These are phyloP conservation scores for Xestia sexstrigata DNA, from an alignment of 2,888 invertebrate species.

Conservation along the genomic window DNA sequence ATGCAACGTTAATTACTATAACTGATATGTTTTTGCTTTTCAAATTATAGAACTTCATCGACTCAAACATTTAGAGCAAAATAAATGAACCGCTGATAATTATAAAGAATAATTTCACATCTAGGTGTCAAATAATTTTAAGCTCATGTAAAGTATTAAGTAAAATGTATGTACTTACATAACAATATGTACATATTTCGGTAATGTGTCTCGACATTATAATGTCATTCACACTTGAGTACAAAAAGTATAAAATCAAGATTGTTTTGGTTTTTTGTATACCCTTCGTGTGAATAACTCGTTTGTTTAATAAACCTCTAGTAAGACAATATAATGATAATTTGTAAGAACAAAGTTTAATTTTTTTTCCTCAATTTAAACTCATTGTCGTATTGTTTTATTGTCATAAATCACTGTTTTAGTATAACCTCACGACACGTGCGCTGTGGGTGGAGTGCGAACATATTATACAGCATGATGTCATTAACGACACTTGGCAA, in stretches of 20 bases:
- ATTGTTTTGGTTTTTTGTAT: constrained; percentile 38
- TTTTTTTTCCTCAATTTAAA: constrained; percentile 38
- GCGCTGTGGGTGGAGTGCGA: constrained; percentile 85
- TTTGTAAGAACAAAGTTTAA: constrained; percentile 14
- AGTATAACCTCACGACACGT: constrained; percentile 79
- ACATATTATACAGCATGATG: constrained; percentile 84
- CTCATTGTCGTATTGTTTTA: constrained; percentile 47
- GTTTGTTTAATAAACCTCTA: constrained; percentile 8
- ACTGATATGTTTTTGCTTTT: not conserved
- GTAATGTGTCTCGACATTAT: constrained; percentile 10
- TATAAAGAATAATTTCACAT: not conserved
- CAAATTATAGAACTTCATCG: not conserved
- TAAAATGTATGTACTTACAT: not conserved
- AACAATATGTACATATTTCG: too few relatives aligned
- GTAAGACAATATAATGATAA: constrained; percentile 13
- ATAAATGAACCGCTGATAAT: not conserved
- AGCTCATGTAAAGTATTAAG: not conserved
- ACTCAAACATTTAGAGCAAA: not conserved
- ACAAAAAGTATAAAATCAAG: constrained; percentile 39
- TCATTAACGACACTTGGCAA: constrained; percentile 83
- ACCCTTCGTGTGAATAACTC: constrained; percentile 27
- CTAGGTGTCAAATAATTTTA: constrained; percentile 1
- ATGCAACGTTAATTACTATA: not conserved
- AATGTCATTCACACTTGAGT: constrained; percentile 18
- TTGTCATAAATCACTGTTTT: constrained; percentile 64